phyloP scores from a whole-genome alignment of 92 coral and sea anemone species.

The Anthopleura xanthogrammica region DNA sequence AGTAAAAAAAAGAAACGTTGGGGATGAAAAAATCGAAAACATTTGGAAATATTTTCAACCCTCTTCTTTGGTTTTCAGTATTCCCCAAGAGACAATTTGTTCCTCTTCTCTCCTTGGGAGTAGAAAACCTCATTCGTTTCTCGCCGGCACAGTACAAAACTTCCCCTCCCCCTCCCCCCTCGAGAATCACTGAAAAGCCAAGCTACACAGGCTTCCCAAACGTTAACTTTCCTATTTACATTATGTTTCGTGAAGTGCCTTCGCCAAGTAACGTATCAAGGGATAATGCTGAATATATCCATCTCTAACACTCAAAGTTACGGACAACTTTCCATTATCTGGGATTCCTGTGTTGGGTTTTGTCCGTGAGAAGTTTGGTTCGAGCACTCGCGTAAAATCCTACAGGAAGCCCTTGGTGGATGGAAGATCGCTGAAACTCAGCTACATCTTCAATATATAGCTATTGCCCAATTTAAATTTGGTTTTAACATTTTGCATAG shows the following conservation, averaged over 20 bases:
- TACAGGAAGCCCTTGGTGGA: too few species aligned
- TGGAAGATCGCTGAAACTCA: too few species aligned
- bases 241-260: not conserved
- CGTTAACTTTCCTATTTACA: not conserved
- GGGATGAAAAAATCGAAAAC: not conserved
- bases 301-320: too few species aligned
- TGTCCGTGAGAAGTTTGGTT: too few species aligned
- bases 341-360: too few species aligned
- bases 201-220: not conserved
- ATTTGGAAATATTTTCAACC: not conserved
- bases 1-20: not conserved
- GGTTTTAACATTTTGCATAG: not conserved
- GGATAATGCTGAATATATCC: not conserved
- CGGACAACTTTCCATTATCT: too few species aligned
- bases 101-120: not conserved
- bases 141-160: not conserved
- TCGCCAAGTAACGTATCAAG: not conserved
- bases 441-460: not conserved
- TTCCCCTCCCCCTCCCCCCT: not conserved
- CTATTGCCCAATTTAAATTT: not conserved
- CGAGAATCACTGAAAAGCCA: not conserved
- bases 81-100: not conserved
- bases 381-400: too few species aligned
- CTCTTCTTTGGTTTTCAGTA: not conserved
- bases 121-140: not conserved